Conservation (phyloP, 2,888 invertebrate species). For the Eupelmus urozonus region DNA sequence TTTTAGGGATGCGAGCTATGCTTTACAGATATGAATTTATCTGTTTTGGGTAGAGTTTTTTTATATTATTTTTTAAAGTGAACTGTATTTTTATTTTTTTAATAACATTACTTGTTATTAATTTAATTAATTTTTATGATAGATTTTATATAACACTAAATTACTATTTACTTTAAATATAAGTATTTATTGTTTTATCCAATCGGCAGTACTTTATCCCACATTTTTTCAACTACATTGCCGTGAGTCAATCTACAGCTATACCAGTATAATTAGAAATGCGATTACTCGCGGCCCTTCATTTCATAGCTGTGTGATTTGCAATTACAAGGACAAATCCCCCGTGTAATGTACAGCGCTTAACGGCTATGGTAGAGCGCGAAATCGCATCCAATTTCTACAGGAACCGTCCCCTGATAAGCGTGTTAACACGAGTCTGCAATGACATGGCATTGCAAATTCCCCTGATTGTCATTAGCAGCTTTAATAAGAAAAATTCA, state of each 20-base stretch:
- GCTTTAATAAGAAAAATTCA: background rate
- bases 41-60: too few species aligned
- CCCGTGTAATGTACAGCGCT: conserved; percentile 27
- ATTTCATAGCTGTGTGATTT: conserved; percentile 35
- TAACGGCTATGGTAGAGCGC: conserved; percentile 24
- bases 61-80: too few species aligned
- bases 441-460: conserved; percentile 17
- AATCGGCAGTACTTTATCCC: background rate
- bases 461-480: background rate
- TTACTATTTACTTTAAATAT: too few species aligned
- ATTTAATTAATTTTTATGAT: too few species aligned
- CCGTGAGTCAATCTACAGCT: background rate
- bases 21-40: too few species aligned
- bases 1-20: too few species aligned
- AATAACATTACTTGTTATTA: too few species aligned
- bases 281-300: conserved; percentile 7
- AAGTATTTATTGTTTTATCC: too few species aligned
- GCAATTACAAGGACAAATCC: conserved; percentile 46
- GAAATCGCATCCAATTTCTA: conserved; percentile 42
- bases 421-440: conserved; percentile 29
- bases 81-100: too few species aligned
- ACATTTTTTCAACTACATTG: too few species aligned
- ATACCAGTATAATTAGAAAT: conserved; percentile 32
- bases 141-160: too few species aligned
- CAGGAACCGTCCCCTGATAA: conserved; percentile 13